A percentile compares a stretch with the other conserved stretches of the same genome.
These are phyloP conservation scores for Oncorhynchus kisutch DNA, from an alignment of 2,113 vertebrate species.

Conservation along the genomic window DNA sequence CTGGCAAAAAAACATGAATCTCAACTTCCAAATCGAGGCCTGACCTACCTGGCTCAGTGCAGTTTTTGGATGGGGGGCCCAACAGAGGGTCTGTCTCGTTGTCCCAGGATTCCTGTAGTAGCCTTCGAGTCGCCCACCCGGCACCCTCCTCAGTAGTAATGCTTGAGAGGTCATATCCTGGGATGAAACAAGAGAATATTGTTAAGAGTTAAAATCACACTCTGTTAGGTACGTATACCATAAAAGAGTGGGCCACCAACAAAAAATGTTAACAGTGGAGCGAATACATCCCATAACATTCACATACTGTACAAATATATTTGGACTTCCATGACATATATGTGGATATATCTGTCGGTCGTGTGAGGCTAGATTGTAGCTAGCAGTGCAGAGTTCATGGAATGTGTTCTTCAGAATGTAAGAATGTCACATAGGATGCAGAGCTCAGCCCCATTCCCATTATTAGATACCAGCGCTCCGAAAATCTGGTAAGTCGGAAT, in stretches of 20 bases:
- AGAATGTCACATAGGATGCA: neutral
- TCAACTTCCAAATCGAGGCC: neutral
- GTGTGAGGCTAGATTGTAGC: no score
- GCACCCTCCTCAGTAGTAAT: slow-evolving; percentile 56
- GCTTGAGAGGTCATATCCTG: slow-evolving; percentile 74
- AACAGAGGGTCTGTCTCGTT: slow-evolving; percentile 65
- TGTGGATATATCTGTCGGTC: no score
- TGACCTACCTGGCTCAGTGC: slow-evolving; percentile 90
- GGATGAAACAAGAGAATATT: slow-evolving; percentile 4
- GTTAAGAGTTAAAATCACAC: no score
- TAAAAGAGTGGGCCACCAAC: no score
- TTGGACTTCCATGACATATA: no score
- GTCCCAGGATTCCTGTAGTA: slow-evolving; percentile 75
- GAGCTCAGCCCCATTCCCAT: neutral
- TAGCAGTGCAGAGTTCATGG: neutral
- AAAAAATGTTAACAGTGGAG: no score
- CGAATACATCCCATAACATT: no score
- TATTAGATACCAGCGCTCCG: neutral
- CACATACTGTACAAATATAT: no score
- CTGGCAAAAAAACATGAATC: neutral
- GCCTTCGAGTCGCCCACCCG: slow-evolving; percentile 81
- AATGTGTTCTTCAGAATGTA: neutral
- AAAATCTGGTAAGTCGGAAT: neutral
- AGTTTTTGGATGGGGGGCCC: slow-evolving; percentile 76
- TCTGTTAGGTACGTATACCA: no score